Percentiles rank a stretch among this genome's conserved stretches.
Evolutionary conservation across 2,113 vertebrate species (phyloP).

Genomic region (Peromyscus californicus): DNA sequence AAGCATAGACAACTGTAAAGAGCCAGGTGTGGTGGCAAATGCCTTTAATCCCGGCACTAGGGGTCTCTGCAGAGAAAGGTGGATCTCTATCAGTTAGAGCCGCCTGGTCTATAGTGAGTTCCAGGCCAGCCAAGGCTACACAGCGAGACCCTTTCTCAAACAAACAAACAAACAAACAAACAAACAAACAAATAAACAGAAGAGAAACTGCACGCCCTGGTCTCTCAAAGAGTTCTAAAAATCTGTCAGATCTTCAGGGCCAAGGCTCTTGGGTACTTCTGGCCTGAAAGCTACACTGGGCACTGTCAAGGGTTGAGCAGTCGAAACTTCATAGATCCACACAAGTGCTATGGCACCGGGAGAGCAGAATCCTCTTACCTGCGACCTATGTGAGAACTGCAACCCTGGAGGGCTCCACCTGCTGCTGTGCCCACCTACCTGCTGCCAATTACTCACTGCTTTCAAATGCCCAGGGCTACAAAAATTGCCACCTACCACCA

Average conservation of each 20-base stretch:
- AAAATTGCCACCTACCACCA: not conserved
- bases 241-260: not conserved
- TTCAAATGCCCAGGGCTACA: not conserved
- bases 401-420: not conserved
- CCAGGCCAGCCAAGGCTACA: not conserved
- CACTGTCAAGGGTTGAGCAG: not conserved
- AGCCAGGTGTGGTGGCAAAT: not conserved
- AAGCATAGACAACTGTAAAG: not conserved
- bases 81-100: too few species aligned
- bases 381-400: not conserved
- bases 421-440: too few species aligned
- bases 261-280: not conserved
- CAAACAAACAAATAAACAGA: not conserved
- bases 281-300: not conserved
- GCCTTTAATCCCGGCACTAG: not conserved
- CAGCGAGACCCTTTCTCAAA: not conserved
- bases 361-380: not conserved
- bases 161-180: too few species aligned
- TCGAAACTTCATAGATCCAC: not conserved
- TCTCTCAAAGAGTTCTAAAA: not conserved
- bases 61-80: not conserved
- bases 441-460: not conserved
- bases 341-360: not conserved
- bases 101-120: too few species aligned
- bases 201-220: not conserved